Percentiles rank a stretch among this genome's conserved stretches.
phyloP scores from a whole-genome alignment of 2,113 vertebrate species.

The Hemichromis elongatus region DNA sequence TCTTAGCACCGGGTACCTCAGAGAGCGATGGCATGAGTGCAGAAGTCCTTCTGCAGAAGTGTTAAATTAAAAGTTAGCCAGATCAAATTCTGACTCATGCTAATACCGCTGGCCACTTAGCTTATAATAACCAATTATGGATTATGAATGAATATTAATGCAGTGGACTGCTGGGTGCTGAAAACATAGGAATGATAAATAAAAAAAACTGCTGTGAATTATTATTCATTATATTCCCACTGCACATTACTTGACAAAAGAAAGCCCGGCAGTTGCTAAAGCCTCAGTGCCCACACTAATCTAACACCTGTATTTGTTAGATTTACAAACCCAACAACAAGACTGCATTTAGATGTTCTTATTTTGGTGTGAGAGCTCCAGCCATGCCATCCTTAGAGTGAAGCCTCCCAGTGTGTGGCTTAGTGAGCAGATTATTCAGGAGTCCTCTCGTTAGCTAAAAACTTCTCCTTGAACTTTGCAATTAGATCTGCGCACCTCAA shows the following conservation, averaged over 20 bases:
- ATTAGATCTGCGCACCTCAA: not conserved
- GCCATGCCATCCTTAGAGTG: not conserved
- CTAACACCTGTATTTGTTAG: not conserved
- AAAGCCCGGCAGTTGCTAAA: not conserved
- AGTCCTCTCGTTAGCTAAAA: not conserved
- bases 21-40: not conserved
- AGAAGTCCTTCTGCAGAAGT: not conserved
- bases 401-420: not conserved
- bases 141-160: not conserved
- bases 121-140: not conserved
- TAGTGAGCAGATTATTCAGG: not conserved
- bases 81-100: not conserved
- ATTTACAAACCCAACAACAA: not conserved
- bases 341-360: not conserved
- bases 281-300: not conserved
- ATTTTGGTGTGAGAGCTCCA: not conserved
- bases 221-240: not conserved
- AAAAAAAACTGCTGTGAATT: not conserved
- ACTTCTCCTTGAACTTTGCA: not conserved
- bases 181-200: not conserved
- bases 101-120: not conserved
- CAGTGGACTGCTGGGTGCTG: not conserved
- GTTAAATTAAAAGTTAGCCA: not conserved
- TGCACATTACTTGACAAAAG: not conserved
- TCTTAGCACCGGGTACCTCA: not conserved